Percentiles rank a stretch among this genome's conserved stretches.
Conservation (phyloP, 2,113 vertebrate genomes). For the Epinephelus moara region DNA sequence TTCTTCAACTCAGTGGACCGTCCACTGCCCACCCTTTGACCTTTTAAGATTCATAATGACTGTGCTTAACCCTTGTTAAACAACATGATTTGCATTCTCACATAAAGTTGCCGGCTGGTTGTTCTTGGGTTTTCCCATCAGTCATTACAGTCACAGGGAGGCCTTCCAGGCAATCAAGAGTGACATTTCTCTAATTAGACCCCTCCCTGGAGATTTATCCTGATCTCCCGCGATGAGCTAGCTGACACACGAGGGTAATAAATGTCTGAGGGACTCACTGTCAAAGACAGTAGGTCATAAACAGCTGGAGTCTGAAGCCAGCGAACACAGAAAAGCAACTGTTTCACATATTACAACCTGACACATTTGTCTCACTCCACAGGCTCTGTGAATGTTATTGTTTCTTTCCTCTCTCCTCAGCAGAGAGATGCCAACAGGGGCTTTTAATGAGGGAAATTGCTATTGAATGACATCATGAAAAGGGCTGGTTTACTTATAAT, state of each 20-base stretch:
- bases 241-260: constrained; percentile 40
- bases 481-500: constrained; percentile 36
- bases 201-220: constrained; percentile 32
- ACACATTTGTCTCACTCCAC: constrained; percentile 41
- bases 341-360: constrained; percentile 50
- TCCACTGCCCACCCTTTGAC: constrained; percentile 15
- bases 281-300: constrained; percentile 60
- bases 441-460: constrained; percentile 63
- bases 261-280: constrained; percentile 58
- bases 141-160: constrained; percentile 26
- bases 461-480: constrained; percentile 61
- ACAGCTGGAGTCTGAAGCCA: constrained; percentile 46
- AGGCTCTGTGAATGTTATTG: constrained; percentile 40
- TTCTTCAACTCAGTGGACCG: constrained; percentile 43
- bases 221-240: constrained; percentile 34
- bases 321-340: constrained; percentile 25
- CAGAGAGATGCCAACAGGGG: constrained; percentile 27
- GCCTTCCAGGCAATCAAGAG: constrained; percentile 41
- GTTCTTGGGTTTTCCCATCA: constrained; percentile 32
- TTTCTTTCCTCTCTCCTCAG: constrained; percentile 44
- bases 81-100: constrained; percentile 9
- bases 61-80: background rate
- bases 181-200: constrained; percentile 67
- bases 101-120: background rate
- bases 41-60: constrained; percentile 15